Percentiles rank a stretch among this genome's conserved stretches.
These are phyloP conservation scores for Noctua janthe DNA, from an alignment of 2,888 invertebrate species.

Conservation along the genomic window DNA sequence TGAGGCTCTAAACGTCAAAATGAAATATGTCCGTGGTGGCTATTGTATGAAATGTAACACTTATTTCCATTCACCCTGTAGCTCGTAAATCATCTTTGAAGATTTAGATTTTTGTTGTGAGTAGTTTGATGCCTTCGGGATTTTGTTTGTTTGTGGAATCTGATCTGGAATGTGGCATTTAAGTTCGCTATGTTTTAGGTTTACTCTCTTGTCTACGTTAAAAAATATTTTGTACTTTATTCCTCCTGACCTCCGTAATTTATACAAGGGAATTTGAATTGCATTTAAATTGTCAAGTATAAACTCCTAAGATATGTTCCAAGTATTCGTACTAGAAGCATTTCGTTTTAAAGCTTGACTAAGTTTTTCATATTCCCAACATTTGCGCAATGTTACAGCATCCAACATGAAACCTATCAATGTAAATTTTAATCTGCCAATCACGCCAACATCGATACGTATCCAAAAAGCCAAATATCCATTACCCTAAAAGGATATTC, in stretches of 20 bases:
- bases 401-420: background rate
- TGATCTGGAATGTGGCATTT: constrained; percentile 17
- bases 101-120: constrained; percentile 59
- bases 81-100: constrained; percentile 70
- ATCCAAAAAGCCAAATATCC: constrained; percentile 40
- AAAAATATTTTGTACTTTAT: background rate
- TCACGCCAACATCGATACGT: background rate
- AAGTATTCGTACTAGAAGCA: too few species aligned
- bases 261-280: background rate
- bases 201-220: background rate
- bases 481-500: constrained; percentile 35
- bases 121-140: constrained; percentile 44
- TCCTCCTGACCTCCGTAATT: background rate
- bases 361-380: background rate
- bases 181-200: background rate
- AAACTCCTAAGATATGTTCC: too few species aligned
- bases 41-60: constrained; percentile 70
- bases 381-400: background rate
- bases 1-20: constrained; percentile 57
- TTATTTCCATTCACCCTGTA: constrained; percentile 51
- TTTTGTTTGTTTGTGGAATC: constrained; percentile 37
- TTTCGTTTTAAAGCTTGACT: background rate
- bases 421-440: background rate
- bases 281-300: background rate
- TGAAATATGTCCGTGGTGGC: constrained; percentile 63